Evolutionary conservation across 2,797 vertebrate genomes (phyloP).

Genomic region (Galaxias olidus): DNA sequence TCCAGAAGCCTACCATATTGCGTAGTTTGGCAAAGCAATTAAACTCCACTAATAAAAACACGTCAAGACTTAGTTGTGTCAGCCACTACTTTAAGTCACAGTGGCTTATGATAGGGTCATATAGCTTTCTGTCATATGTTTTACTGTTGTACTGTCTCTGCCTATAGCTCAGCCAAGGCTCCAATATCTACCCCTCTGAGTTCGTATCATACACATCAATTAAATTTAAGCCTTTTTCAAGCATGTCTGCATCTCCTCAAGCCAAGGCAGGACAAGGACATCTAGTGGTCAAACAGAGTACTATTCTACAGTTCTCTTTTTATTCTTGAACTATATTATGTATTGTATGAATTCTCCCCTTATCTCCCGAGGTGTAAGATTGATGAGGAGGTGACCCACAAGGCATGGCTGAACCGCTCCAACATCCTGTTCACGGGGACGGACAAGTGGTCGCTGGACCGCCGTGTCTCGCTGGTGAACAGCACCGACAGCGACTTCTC

Average conservation of each 20-base stretch:
- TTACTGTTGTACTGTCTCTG: conserved; percentile 10
- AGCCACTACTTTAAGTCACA: background rate
- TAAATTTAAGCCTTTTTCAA: conserved; percentile 41
- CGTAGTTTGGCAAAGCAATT: background rate
- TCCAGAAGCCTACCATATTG: background rate
- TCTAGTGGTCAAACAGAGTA: conserved; percentile 62
- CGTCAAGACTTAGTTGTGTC: background rate
- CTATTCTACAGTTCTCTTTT: too few species aligned
- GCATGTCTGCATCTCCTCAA: conserved; percentile 14
- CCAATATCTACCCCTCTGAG: conserved; percentile 29
- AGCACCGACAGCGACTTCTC: conserved; percentile 88
- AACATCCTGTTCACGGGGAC: conserved; percentile 90
- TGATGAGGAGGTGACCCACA: conserved; percentile 87
- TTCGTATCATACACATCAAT: conserved; percentile 51
- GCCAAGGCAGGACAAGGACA: conserved; percentile 62
- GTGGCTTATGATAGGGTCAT: too few species aligned
- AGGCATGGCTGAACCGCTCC: conserved; percentile 92
- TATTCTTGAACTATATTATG: background rate
- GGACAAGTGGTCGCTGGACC: conserved; percentile 91
- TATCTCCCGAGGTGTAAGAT: conserved; percentile 82
- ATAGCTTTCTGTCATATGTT: conserved; percentile 5
- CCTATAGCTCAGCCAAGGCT: conserved; percentile 34
- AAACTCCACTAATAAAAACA: background rate
- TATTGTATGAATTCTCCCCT: background rate
- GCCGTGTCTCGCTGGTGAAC: conserved; percentile 83